Base-by-base conservation (phyloP, 2,888 invertebrate genomes). In the Athalia circularis region DNA sequence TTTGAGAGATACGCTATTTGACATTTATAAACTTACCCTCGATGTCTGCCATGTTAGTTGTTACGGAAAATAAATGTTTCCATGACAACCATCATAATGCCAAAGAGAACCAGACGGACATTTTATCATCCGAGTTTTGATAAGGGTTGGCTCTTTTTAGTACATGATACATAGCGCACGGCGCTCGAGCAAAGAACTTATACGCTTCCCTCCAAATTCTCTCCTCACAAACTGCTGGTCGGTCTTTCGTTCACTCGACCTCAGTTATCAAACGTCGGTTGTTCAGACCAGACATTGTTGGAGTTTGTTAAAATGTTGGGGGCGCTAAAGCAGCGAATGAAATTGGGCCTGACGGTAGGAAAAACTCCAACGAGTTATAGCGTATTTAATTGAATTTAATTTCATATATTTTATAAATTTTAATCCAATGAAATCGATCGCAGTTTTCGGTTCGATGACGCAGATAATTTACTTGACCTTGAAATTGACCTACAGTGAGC, bases 41-140 rank as follows among this genome's bases (percentile, higher is more conserved):
- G 70, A 79, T 82, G 83, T 87, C 87, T 81, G 88, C 89, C 89
- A 89, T 89, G 86, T 87, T 85, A 84, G 86, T 88, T 86, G 86
- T 86, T 83, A 82, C 75, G 80, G 76, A 80, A 79, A 79, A 82
- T 82, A 82, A 77, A 84, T 81, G 87, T 88, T 83, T 83, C 82
- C 84, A 88, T 88, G 84, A 83, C 82, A 81, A 88, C 86, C 50
- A 43, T 50, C 50, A 50, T 62, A 29, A 29, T 29, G 29, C 29
- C 29, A 29, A 29, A 29, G 29, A 54, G n/a, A 54, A 8, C 1
- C 29, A 2, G 29, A 29, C 29, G 29, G 29, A 29, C 29, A 29
- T 29, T 29, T 29, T 29, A 29, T 29, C 29, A 29, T 29, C 29
- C 0, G 29, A 29, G 29, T 29, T 29, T 29, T 29, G 29, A 29